These are phyloP conservation scores for Euglossa dilemma DNA, from an alignment of 1,140 invertebrate species.

Conservation along the genomic window DNA sequence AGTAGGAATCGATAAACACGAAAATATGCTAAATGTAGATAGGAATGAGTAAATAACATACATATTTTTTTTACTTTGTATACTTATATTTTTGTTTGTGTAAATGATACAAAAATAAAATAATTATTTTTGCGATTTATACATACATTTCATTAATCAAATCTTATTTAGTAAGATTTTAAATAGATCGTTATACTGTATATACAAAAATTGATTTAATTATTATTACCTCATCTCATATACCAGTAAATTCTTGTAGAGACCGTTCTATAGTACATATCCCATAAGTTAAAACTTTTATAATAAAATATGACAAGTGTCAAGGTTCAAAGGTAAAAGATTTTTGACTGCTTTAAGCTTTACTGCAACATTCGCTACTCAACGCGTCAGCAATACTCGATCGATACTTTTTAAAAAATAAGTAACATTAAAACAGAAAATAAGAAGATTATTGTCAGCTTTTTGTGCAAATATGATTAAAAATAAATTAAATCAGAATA, in stretches of 20 bases:
- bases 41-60: not conserved
- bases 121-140: not conserved
- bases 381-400: too few species aligned
- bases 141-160: not conserved
- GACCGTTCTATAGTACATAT: too few species aligned
- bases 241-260: too few species aligned
- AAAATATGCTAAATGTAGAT: not conserved
- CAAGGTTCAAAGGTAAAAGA: too few species aligned
- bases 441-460: not conserved
- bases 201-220: not conserved
- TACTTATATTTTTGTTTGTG: not conserved
- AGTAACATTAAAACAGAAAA: not conserved
- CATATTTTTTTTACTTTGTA: not conserved
- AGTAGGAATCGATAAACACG: not conserved
- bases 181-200: not conserved
- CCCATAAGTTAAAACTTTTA: too few species aligned
- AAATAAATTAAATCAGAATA: not conserved
- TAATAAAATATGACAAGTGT: too few species aligned
- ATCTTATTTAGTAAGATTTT: not conserved
- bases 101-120: constrained; percentile 10
- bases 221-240: too few species aligned
- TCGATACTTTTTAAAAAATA: not conserved
- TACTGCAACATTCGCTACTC: not conserved
- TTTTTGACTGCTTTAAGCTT: too few species aligned
- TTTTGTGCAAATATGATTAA: not conserved